Conservation (phyloP, 2,797 vertebrate species). For the Phataginus tetradactyla region DNA sequence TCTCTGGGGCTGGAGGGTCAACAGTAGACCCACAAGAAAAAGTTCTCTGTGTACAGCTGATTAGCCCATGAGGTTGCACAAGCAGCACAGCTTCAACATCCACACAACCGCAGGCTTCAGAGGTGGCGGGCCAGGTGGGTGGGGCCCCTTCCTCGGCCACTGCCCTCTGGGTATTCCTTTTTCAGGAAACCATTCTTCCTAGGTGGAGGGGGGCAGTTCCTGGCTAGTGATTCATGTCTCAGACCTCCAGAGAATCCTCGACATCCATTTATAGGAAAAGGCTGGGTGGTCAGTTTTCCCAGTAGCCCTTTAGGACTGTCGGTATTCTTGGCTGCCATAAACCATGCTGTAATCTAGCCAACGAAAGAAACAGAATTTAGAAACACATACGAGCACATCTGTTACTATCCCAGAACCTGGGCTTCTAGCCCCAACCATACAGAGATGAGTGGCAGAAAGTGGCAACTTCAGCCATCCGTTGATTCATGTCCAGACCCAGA, state of each 20-base stretch:
- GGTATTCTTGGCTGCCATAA: background rate
- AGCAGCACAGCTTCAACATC: background rate
- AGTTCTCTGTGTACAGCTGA: background rate
- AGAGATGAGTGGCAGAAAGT: background rate
- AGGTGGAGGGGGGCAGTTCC: background rate
- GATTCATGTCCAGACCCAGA: background rate
- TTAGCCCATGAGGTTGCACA: background rate
- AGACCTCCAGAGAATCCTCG: background rate
- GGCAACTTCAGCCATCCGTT: background rate
- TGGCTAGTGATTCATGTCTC: slow-evolving; percentile 1
- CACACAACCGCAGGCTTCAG: background rate
- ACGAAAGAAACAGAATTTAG: background rate
- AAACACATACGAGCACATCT: background rate
- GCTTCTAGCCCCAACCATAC: background rate
- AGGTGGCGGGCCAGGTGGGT: background rate
- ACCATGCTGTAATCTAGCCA: background rate
- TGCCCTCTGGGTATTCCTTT: background rate
- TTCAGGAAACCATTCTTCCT: background rate
- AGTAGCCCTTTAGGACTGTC: background rate
- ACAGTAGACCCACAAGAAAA: background rate
- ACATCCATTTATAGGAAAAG: slow-evolving; percentile 32
- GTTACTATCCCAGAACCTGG: background rate
- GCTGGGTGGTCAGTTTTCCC: slow-evolving; percentile 5
- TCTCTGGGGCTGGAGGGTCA: background rate
- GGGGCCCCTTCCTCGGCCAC: background rate